Evolutionary conservation across 2,888 invertebrate species (phyloP).

Genomic region (Leuctra nigra): DNA sequence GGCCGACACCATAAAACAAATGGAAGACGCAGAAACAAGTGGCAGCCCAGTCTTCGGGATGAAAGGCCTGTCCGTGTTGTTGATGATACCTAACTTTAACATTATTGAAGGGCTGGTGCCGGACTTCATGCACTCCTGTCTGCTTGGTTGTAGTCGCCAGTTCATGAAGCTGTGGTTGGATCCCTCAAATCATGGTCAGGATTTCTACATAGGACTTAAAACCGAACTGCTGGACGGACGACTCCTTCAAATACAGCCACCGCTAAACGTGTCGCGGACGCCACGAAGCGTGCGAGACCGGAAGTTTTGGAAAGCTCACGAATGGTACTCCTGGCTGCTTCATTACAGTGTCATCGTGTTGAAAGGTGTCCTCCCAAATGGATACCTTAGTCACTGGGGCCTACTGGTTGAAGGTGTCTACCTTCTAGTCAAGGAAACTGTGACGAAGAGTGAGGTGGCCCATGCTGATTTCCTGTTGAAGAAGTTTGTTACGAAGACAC

Average conservation of each 20-base stretch:
- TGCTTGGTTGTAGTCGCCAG: constrained; percentile 21
- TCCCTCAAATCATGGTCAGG: not conserved
- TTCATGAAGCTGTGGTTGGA: constrained; percentile 26
- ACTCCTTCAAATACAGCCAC: constrained; percentile 1
- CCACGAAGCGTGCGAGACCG: constrained; percentile 24
- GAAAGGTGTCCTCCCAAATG: constrained; percentile 15
- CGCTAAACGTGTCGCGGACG: constrained; percentile 11
- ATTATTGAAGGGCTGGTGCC: constrained; percentile 26
- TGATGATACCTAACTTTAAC: constrained; percentile 25
- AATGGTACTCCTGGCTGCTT: constrained; percentile 25
- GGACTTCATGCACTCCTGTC: constrained; percentile 29
- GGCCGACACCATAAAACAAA: constrained; percentile 16
- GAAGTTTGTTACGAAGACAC: constrained; percentile 5
- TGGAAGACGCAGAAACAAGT: constrained; percentile 2
- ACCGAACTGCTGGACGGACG: constrained; percentile 4
- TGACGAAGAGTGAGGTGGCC: constrained; percentile 23
- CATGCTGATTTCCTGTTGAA: constrained; percentile 15
- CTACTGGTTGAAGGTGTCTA: constrained; percentile 25
- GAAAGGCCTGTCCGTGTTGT: constrained; percentile 18
- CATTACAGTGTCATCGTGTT: constrained; percentile 27
- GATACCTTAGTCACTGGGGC: constrained; percentile 26
- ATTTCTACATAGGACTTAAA: constrained; percentile 3
- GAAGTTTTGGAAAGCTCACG: constrained; percentile 25
- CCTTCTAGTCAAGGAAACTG: constrained; percentile 22
- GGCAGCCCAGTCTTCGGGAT: not conserved